phyloP scores from a whole-genome alignment of 2,113 vertebrate species.

The Nothoprocta pentlandii region DNA sequence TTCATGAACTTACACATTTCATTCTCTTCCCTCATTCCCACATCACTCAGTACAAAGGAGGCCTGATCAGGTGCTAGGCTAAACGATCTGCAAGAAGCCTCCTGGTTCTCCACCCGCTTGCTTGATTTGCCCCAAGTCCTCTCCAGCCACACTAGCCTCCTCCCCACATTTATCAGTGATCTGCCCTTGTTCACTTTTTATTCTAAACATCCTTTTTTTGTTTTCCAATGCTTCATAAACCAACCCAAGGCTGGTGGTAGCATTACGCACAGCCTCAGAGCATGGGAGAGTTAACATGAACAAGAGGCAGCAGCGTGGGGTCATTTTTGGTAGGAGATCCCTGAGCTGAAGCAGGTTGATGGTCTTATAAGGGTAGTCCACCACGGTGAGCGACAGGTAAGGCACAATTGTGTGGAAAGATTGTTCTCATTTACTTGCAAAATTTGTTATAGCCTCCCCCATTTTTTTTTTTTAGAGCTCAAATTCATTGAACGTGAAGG shows the following conservation, averaged over 20 bases:
- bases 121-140: neutral
- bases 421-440: neutral
- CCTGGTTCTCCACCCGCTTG: neutral
- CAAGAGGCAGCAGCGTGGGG: fast-evolving
- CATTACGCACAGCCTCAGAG: neutral
- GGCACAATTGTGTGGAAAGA: neutral
- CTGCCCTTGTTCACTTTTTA: neutral
- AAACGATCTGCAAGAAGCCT: neutral
- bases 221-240: neutral
- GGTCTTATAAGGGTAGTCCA: neutral
- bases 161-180: neutral
- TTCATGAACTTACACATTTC: no score
- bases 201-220: neutral
- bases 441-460: neutral
- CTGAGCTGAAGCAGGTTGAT: fast-evolving
- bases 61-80: neutral
- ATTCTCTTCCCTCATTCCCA: neutral
- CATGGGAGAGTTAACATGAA: neutral
- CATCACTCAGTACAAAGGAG: neutral
- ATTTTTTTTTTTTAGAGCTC: neutral
- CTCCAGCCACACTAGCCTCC: neutral
- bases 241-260: fast-evolving
- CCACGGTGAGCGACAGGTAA: fast-evolving
- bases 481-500: neutral
- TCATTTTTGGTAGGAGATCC: neutral